Evolutionary conservation across 2,113 vertebrate species (phyloP), one percentile per base, ranked within the genome.

Genomic region (Alexandromys fortis): DNA sequence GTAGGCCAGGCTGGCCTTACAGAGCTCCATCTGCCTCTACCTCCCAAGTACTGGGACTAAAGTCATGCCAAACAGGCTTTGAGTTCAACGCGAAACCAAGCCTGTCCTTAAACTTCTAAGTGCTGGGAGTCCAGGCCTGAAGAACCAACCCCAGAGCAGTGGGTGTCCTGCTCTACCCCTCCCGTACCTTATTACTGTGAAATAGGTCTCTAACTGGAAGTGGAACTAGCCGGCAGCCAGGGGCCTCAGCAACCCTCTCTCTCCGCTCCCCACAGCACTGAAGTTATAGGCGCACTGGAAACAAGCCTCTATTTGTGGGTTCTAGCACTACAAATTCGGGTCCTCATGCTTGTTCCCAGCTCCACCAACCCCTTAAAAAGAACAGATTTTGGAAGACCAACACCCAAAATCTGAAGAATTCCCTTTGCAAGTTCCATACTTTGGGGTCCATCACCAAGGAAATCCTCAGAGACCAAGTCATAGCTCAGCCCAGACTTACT

Each of bases 371-470:
- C 49, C 11, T 55, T 81, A 33, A 82, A 52, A 86, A n/a, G 35
- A 24, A 83, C 82, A 85, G 47, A 79, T 79, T 72, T 26, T 33
- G 45, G 42, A 7, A 75, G 26, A 55, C 22, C 28, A 65, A 22
- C 33, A 11, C 30, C 35, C 65, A 9, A 61, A 30, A 76, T 45
- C 22, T 16, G 33, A 81, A 88, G 63, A 67, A 28, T 67, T 13
- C 58, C 8, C 12, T 67, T 47, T 35, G 3, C 0, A 8, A 87
- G 35, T 16, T 35, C 67, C 65, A 58, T 9, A 19, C 22, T n/a
- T n/a, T 17, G 6, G 12, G 9, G 21, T 21, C 2, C 0, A 6
- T 30, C 22, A 12, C 30, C 22, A 21, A 61, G 61, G 47, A 79
- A 52, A 67, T 21, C 70, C 88, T 72, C 6, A 52, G 13, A 58